Base-by-base conservation (phyloP, 2,113 vertebrate species). In the Clinocottus analis region DNA sequence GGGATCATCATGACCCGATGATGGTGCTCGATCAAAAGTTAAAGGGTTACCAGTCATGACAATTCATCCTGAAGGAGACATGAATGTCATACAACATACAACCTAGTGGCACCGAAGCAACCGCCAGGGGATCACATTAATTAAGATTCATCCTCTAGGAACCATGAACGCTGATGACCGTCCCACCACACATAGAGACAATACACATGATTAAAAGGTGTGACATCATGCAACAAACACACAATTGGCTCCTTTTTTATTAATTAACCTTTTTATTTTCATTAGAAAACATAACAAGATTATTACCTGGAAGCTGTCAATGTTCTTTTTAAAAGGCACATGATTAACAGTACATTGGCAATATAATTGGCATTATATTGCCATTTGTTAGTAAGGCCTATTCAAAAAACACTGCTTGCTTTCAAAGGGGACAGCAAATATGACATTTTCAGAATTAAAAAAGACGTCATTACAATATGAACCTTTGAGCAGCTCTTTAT, bases 351-450 rank as follows among this genome's bases (percentile, higher is more conserved):
- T 21, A 19, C 3, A 51, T 0, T 16, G 10, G 4, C 4, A 55
- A 58, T 49, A 2, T 25, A 51, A 72, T 51, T 62, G n/a, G n/a
- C n/a, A n/a, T n/a, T 10, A 60, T 11, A 58, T 8, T 16, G 23
- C 53, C 12, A 21, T 64, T 10, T 66, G 4, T 68, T 68, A 61
- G 59, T 61, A 3, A 43, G 2, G 1, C 41, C 2, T 8, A 25
- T 29, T 51, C 3, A 8, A 37, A 49, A 72, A 9, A n/a, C 12
- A 0, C 33, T 31, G 37, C n/a, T 37, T 74, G 13, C 23, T 63
- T 67, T 71, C 2, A 66, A 8, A 41, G 70, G 65, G 66, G 73
- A 82, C 72, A n/a, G 19, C 63, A 62, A 61, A 7, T 43, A 41
- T 17, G 17, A 60, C 5, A 5, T 43, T 27, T 56, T 2, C 47